Evolutionary conservation across 2,797 vertebrate species (phyloP), one percentile per base, ranked within the genome.

Genomic region (Tenualosa ilisha): DNA sequence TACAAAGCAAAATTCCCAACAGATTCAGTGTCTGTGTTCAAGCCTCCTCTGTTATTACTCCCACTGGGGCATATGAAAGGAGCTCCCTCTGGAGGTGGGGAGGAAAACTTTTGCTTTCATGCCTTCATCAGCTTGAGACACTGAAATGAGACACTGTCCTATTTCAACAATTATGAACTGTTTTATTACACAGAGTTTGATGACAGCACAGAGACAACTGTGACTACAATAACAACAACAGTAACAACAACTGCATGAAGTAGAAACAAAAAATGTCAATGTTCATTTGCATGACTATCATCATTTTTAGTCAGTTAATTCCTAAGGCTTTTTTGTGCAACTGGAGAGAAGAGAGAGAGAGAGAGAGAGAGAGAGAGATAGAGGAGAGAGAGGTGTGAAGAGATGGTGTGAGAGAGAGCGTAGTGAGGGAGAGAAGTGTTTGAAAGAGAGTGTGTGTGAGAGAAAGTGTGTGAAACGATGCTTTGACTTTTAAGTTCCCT

Each of bases 121-220:
- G 22, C 46, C 17, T 6, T 22, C 20, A 79, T 75, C 40, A 40
- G 15, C 15, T 13, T 75, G 12, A 43, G 11, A 31, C 4, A 37
- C 72, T 43, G 72, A 79, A 17, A 5, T 37, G 17, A 13, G 13
- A 79, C 37, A 5, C 31, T 72, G 37, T 13, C 68, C 40, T 79
- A 22, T 79, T 79, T 79, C 15, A 43, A 79, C 13, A 79, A 79
- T 79, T 79, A 79, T 79, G 72, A 40, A 40, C 1, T 72, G 37
- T 31, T 72, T 40, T 72, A 37, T 72, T 24, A 31, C 9, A 72
- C 31, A 72, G 31, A 37, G 68, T 6, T 15, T 40, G 31, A 43
- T 46, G 72, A 43, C 68, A 20, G 31, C 68, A 43, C 12, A 54
- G 53, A 54, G 13, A 56, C 54, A 56, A 56, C 3, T 20, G 20